Base-by-base conservation (phyloP, 2,113 vertebrate genomes). In the Alligator sinensis region DNA sequence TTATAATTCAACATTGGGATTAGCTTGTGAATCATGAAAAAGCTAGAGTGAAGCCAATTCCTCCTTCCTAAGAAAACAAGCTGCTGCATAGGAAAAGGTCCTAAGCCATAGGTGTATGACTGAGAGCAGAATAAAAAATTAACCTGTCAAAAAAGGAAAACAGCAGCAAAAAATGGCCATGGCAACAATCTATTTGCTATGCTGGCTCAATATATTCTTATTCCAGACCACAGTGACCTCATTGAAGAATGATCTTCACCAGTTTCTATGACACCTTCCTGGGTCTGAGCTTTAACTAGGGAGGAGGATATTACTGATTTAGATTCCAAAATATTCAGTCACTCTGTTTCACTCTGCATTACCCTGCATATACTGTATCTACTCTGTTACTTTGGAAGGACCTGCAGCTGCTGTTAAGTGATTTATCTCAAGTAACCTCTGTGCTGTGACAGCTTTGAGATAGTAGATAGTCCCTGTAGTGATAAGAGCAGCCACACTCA, bases 391-490 rank as follows among this genome's bases (percentile, higher is more conserved):
- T 95, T 82, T 93, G 92, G 83, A 97, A 95, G 80, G 92, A 70
- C 60, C 77, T 96, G 94, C 84, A 94, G 87, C 88, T 96, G 90
- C 83, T 95, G 92, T 55, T 96, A 96, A 97, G 94, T 95, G 92
- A 97, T 97, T 97, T 97, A 96, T 97, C 92, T 96, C 87, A 82
- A 96, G 88, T 95, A 97, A 90, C 86, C 90, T 95, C 92, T 95
- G 78, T 94, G 79, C 86, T 96, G 68, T 98, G 96, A 96, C 96
- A 97, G 94, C 78, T 97, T 75, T 84, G 90, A 93, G 95, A 94
- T 93, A 89, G 82, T 79, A 90, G 92, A 92, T 77, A 89, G 90
- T 97, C 93, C 85, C 92, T 90, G 34, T 55, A 94, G 94, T 80
- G 95, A 88, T 93, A 96, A 96, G 86, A 94, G 76, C 58, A 95